Evolutionary conservation across 2,113 vertebrate species (phyloP).

Genomic region (Peromyscus leucopus): DNA sequence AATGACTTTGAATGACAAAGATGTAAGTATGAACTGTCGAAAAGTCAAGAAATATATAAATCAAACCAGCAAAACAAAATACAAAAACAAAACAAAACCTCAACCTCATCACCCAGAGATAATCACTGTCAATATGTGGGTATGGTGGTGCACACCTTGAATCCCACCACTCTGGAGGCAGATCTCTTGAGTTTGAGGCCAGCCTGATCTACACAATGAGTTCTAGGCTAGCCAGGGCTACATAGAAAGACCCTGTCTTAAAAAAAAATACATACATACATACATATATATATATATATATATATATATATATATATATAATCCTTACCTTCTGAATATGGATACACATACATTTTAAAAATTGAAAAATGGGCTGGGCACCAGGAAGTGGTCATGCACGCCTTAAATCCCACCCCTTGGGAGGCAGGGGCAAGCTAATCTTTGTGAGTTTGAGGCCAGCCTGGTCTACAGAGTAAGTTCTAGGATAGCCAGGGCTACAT

Average conservation of each 20-base stretch:
- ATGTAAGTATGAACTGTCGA: background rate
- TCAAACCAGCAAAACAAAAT: background rate
- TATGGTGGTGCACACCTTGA: background rate
- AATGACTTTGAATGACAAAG: conserved; percentile 1
- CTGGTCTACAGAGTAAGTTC: background rate
- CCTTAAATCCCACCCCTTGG: background rate
- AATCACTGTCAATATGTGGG: background rate
- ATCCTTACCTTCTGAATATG: background rate
- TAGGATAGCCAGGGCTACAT: background rate
- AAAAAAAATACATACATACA: too few relatives aligned
- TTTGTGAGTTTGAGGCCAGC: background rate
- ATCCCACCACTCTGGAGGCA: background rate
- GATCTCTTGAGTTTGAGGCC: background rate
- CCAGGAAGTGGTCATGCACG: background rate
- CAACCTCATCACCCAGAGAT: background rate
- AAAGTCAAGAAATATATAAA: conserved; percentile 22
- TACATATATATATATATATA: too few relatives aligned
- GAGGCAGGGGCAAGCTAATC: background rate
- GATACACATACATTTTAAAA: background rate
- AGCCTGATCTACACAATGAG: background rate
- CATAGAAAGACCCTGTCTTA: background rate
- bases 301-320: too few relatives aligned
- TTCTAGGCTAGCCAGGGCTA: background rate
- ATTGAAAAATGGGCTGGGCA: background rate
- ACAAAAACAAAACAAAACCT: background rate